These are phyloP conservation scores for Drosophila kanekoi DNA, from an alignment of 2,888 invertebrate genomes.

Conservation along the genomic window DNA sequence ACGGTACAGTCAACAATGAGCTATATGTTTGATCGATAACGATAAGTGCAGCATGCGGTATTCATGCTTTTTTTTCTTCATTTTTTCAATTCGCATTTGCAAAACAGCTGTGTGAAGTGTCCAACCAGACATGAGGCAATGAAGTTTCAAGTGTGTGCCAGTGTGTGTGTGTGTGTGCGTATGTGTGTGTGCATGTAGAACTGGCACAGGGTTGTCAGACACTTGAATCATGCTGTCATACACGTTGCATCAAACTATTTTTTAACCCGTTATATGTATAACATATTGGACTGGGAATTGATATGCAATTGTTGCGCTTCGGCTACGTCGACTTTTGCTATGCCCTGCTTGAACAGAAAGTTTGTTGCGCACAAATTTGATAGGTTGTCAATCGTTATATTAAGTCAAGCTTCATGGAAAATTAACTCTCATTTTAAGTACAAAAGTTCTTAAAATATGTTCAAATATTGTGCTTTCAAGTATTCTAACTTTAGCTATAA, in stretches of 20 bases:
- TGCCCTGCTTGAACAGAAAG: slow-evolving; percentile 3
- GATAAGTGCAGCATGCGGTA: slow-evolving; percentile 38
- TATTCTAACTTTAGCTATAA: too few species aligned
- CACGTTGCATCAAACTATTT: slow-evolving; percentile 34
- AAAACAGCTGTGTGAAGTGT: slow-evolving; percentile 62
- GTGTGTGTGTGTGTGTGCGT: slow-evolving; percentile 24
- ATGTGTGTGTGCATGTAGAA: slow-evolving; percentile 9
- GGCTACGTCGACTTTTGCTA: not conserved
- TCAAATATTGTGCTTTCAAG: too few species aligned
- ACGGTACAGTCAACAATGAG: slow-evolving; percentile 7
- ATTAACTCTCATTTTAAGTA: too few species aligned
- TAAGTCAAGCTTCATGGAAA: too few species aligned
- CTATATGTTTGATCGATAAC: slow-evolving; percentile 50
- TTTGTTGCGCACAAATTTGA: too few species aligned
- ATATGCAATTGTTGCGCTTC: not conserved
- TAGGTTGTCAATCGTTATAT: too few species aligned
- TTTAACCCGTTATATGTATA: slow-evolving; percentile 8
- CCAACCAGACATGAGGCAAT: slow-evolving; percentile 56
- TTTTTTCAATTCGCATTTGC: slow-evolving; percentile 41
- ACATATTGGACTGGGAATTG: slow-evolving; percentile 4
- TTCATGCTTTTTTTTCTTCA: not conserved
- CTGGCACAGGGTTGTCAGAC: slow-evolving; percentile 36
- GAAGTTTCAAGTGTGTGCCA: slow-evolving; percentile 55
- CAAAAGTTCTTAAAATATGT: too few species aligned
- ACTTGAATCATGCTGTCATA: slow-evolving; percentile 42